Conservation (phyloP, 92 coral and sea anemone genomes). For the Actinernus sp. region DNA sequence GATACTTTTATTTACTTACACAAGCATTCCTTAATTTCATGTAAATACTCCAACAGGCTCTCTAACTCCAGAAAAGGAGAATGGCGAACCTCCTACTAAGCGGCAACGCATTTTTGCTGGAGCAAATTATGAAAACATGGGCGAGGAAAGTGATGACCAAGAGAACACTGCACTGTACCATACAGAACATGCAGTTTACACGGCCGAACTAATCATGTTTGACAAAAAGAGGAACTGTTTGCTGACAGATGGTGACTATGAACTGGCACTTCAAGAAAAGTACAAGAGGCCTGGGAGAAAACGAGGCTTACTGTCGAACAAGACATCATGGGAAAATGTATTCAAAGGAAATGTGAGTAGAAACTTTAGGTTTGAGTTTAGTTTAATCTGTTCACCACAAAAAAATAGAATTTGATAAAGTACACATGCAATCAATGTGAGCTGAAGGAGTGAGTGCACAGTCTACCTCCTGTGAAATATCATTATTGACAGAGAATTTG, state of each 20-base stretch:
- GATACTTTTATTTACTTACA: no score
- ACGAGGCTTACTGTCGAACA: constrained; percentile 82
- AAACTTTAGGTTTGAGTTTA: no score
- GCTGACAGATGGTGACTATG: constrained; percentile 94
- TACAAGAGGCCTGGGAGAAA: constrained; percentile 86
- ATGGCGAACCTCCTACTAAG: constrained; percentile 87
- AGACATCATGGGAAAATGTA: constrained; percentile 83
- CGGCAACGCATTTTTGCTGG: constrained; percentile 57
- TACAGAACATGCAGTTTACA: constrained; percentile 70
- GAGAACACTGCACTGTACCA: constrained; percentile 48
- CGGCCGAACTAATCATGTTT: constrained; percentile 93
- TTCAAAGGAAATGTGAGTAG: constrained; percentile 92
- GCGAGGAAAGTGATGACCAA: constrained; percentile 60
- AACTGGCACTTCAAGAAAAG: constrained; percentile 90
- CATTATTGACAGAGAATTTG: no score
- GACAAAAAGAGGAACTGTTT: constrained; percentile 91
- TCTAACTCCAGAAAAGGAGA: constrained; percentile 40
- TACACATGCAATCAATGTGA: no score
- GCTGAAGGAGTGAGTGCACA: no score
- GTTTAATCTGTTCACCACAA: no score
- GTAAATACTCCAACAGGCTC: no score
- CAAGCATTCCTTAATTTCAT: no score
- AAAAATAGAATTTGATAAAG: no score
- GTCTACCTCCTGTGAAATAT: no score
- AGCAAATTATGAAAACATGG: constrained; percentile 37